These are phyloP conservation scores for Chiroxiphia lanceolata DNA, from an alignment of 2,797 vertebrate genomes.

Conservation along the genomic window DNA sequence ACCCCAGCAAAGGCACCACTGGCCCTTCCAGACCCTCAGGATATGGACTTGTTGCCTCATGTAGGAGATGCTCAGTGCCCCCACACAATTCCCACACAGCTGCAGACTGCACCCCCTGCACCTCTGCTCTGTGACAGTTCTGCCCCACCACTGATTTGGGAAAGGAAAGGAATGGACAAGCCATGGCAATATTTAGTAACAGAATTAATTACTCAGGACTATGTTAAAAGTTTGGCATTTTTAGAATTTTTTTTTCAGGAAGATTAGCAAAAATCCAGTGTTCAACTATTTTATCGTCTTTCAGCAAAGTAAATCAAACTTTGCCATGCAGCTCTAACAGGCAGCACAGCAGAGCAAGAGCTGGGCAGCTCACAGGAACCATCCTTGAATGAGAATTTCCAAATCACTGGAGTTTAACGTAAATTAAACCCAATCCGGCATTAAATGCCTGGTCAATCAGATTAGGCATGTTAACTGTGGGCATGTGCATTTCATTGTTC, in stretches of 20 bases:
- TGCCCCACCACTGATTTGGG: not conserved
- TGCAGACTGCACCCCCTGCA: not conserved
- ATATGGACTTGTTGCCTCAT: fast-evolving
- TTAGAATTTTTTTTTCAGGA: not conserved
- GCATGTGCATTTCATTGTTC: not conserved
- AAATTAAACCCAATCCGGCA: not conserved
- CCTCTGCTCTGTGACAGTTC: not conserved
- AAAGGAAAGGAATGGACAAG: not conserved
- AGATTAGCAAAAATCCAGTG: not conserved
- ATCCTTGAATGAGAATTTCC: not conserved
- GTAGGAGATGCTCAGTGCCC: not conserved
- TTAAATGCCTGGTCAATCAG: not conserved
- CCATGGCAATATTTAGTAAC: not conserved
- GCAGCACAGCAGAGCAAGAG: not conserved
- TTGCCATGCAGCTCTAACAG: not conserved
- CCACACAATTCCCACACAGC: fast-evolving
- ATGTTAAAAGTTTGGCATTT: not conserved
- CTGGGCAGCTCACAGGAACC: not conserved
- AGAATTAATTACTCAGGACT: not conserved
- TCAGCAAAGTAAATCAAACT: not conserved
- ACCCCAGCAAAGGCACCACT: not conserved
- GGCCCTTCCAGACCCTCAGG: not conserved
- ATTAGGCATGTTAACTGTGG: not conserved
- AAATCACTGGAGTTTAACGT: not conserved
- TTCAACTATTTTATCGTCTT: not conserved